Evolutionary conservation across 2,797 vertebrate species (phyloP).

Genomic region (Loriculus beryllinus): DNA sequence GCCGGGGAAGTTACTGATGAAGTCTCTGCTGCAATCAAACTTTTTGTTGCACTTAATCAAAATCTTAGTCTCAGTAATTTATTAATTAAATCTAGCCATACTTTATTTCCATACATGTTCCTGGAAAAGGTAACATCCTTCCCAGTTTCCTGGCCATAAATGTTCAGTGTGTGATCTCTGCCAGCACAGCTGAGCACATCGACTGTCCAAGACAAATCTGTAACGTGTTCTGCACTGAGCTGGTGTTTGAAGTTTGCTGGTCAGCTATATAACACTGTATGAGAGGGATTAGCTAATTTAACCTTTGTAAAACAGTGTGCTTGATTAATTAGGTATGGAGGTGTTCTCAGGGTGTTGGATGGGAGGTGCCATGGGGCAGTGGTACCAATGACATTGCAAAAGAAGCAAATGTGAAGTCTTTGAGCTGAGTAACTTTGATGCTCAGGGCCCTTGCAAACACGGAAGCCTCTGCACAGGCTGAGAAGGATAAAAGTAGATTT

Average conservation of each 20-base stretch:
- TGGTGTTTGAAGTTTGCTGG: not conserved
- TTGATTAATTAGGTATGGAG: not conserved
- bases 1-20: not conserved
- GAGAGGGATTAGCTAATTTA: not conserved
- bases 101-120: not conserved
- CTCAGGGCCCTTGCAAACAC: not conserved
- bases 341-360: not conserved
- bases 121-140: not conserved
- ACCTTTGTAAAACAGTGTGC: not conserved
- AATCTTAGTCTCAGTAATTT: not conserved
- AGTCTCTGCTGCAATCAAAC: not conserved
- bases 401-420: not conserved
- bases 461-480: not conserved
- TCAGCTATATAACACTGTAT: accelerated
- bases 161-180: accelerated
- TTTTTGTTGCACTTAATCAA: not conserved
- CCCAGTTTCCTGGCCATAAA: not conserved
- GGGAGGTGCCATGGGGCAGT: not conserved
- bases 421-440: not conserved
- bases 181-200: accelerated
- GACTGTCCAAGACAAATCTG: not conserved
- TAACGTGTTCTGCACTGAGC: not conserved
- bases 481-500: not conserved
- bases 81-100: not conserved
- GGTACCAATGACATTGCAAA: not conserved